These are phyloP conservation scores for Neoaliturus tenellus DNA, from an alignment of 2,888 invertebrate genomes.

Conservation along the genomic window DNA sequence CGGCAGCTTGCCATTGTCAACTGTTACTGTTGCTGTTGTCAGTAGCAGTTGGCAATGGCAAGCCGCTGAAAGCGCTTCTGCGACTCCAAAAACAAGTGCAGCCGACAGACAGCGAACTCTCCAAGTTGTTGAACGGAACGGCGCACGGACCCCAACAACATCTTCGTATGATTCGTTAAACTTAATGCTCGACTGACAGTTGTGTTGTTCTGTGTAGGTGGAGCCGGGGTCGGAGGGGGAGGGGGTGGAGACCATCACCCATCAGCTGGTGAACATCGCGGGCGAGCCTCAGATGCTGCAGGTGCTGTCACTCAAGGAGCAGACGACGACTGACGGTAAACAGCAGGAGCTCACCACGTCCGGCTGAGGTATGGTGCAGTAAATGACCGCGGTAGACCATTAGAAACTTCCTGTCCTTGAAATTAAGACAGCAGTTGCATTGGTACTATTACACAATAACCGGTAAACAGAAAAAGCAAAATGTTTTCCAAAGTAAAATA, in stretches of 20 bases:
- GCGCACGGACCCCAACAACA: no score
- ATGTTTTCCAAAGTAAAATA: neutral
- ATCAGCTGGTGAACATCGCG: slow-evolving; percentile 52
- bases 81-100: no score
- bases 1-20: no score
- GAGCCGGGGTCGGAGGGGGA: slow-evolving; percentile 79
- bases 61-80: no score
- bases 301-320: slow-evolving; percentile 90
- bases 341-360: neutral
- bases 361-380: neutral
- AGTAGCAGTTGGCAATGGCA: no score
- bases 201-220: slow-evolving; percentile 70
- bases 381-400: neutral
- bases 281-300: slow-evolving; percentile 53
- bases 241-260: slow-evolving; percentile 65
- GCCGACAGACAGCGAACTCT: no score
- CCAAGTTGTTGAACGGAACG: no score
- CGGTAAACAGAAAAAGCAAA: neutral
- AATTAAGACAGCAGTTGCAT: neutral
- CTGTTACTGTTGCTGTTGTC: no score
- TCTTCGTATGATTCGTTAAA: no score
- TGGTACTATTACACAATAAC: neutral
- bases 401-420: no score
- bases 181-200: no score
- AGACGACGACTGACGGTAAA: slow-evolving; percentile 77